Percentiles rank a stretch among this genome's conserved stretches.
Conservation (phyloP, 2,888 invertebrate species). For the Harpagoxenus sublaevis region DNA sequence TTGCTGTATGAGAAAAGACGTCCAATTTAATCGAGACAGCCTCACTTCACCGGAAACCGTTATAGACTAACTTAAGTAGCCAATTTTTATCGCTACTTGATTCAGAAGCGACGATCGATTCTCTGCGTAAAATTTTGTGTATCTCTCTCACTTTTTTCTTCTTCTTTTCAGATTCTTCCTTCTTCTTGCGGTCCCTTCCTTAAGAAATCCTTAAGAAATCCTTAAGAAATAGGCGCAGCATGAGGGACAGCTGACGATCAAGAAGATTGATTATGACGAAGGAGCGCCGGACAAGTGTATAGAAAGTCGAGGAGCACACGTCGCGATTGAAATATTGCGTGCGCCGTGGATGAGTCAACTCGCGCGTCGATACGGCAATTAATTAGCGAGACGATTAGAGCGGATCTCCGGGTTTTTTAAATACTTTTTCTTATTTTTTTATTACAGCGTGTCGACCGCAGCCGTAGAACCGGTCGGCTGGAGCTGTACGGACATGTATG, state of each 20-base stretch:
- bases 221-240: neutral
- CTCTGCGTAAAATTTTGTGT: neutral
- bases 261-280: conserved; percentile 1
- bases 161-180: neutral
- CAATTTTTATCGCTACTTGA: neutral
- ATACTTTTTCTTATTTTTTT: neutral
- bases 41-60: neutral
- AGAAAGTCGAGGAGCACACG: neutral
- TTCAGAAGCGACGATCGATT: neutral
- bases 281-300: neutral
- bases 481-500: conserved; percentile 13
- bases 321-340: conserved; percentile 8
- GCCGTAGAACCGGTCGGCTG: neutral
- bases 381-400: conserved; percentile 5
- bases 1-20: neutral
- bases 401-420: neutral
- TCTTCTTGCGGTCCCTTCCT: neutral
- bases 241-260: neutral
- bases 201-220: conserved; percentile 1
- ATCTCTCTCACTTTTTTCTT: neutral
- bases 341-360: conserved; percentile 13
- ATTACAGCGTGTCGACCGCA: conserved; percentile 10
- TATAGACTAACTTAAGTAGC: neutral
- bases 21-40: neutral
- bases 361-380: neutral